phyloP scores from a whole-genome alignment of 2,797 vertebrate genomes.

The Schizothorax lantsangensis region DNA sequence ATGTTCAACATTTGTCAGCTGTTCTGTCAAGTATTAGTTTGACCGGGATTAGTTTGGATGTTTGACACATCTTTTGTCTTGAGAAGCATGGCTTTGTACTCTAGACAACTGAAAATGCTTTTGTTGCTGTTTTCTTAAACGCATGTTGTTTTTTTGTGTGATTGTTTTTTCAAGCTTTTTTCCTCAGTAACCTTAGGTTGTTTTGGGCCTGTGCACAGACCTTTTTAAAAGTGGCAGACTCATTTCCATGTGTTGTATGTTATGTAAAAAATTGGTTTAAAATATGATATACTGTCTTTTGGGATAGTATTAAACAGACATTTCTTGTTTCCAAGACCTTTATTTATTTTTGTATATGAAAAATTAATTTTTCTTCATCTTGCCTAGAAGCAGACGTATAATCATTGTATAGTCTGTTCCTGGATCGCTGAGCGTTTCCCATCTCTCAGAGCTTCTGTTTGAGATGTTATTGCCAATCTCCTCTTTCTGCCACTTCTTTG shows the following conservation, averaged over 20 bases:
- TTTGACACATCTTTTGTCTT: constrained; percentile 52
- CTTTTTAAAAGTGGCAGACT: not conserved
- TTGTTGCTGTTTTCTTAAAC: not conserved
- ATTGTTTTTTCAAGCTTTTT: not conserved
- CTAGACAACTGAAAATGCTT: constrained; percentile 26
- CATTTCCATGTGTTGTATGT: not conserved
- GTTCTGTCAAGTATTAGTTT: constrained; percentile 34
- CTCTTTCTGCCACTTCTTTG: constrained; percentile 22
- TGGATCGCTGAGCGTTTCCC: not conserved
- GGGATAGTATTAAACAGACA: not conserved
- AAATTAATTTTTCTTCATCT: not conserved
- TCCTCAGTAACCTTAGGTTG: not conserved
- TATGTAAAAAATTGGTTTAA: not conserved
- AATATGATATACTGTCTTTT: not conserved
- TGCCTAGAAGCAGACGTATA: not conserved
- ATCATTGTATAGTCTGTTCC: not conserved
- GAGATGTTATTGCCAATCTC: constrained; percentile 2
- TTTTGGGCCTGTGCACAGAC: not conserved
- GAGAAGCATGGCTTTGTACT: constrained; percentile 25
- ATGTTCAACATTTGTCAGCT: constrained; percentile 52
- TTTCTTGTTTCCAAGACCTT: not conserved
- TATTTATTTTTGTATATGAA: not conserved
- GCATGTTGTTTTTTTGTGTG: not conserved
- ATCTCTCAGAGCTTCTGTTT: constrained; percentile 7
- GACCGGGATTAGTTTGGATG: constrained; percentile 42